A percentile compares a stretch with the other conserved stretches of the same genome.
These are phyloP conservation scores for Melanotaenia boesemani DNA, from an alignment of 2,797 vertebrate genomes.

Conservation along the genomic window DNA sequence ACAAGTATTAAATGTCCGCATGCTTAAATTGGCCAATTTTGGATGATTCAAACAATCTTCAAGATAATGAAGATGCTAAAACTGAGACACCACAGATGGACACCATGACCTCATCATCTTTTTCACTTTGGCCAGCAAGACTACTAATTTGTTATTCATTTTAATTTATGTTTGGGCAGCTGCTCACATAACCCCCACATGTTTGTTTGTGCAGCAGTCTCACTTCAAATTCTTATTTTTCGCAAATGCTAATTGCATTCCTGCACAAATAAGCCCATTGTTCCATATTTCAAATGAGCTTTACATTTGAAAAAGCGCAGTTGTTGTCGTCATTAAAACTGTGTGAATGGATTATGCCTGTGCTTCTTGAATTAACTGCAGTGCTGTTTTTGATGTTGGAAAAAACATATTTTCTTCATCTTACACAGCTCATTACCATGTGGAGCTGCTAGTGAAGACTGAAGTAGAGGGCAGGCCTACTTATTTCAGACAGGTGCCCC, in stretches of 20 bases:
- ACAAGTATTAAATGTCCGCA: conserved; percentile 9
- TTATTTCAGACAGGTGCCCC: conserved; percentile 73
- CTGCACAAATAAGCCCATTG: conserved; percentile 43
- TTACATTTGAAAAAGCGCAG: conserved; percentile 24
- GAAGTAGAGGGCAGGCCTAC: conserved; percentile 65
- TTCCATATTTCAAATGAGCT: conserved; percentile 34
- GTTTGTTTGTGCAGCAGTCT: conserved; percentile 36
- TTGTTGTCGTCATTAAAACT: conserved; percentile 29
- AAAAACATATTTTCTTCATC: conserved; percentile 63
- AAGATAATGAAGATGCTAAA: conserved; percentile 46
- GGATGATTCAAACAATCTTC: conserved; percentile 44
- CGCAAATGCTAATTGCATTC: conserved; percentile 19
- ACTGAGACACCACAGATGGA: conserved; percentile 49
- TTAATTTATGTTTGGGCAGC: conserved; percentile 57
- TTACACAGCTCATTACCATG: conserved; percentile 75
- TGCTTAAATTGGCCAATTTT: conserved; percentile 20
- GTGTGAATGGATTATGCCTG: conserved; percentile 38
- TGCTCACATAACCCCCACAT: conserved; percentile 36
- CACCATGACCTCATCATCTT: conserved; percentile 44
- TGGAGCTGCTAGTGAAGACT: conserved; percentile 59
- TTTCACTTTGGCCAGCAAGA: conserved; percentile 42
- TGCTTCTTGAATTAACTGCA: conserved; percentile 53
- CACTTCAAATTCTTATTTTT: conserved; percentile 6
- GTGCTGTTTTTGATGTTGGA: conserved; percentile 61
- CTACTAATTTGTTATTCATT: conserved; percentile 44